Base-by-base conservation (phyloP, 1,140 invertebrate genomes). In the Euura lappo region DNA sequence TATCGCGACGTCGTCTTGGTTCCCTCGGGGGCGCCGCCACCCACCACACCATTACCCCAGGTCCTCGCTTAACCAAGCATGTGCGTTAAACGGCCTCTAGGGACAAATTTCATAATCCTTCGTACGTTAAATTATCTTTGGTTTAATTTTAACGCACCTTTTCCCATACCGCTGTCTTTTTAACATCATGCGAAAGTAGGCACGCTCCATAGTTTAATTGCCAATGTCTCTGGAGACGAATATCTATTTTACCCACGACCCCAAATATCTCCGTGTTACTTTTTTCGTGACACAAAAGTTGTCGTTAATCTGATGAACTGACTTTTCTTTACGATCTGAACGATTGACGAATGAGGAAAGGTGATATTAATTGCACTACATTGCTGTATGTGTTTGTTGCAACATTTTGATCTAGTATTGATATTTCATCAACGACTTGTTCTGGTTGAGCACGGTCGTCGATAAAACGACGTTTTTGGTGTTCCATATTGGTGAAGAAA, bases 41-140 rank as follows among this genome's bases (percentile, higher is more conserved):
- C 47, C 47, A 51, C 51, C 51, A 60, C 10, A 60, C 51, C 51
- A n/a, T 60, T 60, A 60, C 51, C 51, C 51, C 51, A n/a, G 51
- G 8, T 60, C 51, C 51, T 60, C 51, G 51, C 8, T 60, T 60
- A 60, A 60, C 51, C 51, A 60, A 60, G 51, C 51, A 60, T 60
- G 51, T 60, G 51, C 51, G 51, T 60, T 60, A 60, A 60, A 60
- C 51, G 13, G 51, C 51, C 51, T 4, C 51, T n/a, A n/a, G 51
- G 51, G 51, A 60, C 51, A 60, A 60, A 60, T 60, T 60, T 60
- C 51, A 60, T 60, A 60, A 60, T 60, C 51, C 51, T 60, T 60
- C 51, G 8, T 3, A 60, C 51, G 51, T 60, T 60, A n/a, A 60
- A 60, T 60, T 60, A 60, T 60, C 3, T 60, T 60, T 60, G 51